These are phyloP conservation scores for Zhengitettix transpicula DNA, from an alignment of 2,888 invertebrate genomes.

Conservation along the genomic window DNA sequence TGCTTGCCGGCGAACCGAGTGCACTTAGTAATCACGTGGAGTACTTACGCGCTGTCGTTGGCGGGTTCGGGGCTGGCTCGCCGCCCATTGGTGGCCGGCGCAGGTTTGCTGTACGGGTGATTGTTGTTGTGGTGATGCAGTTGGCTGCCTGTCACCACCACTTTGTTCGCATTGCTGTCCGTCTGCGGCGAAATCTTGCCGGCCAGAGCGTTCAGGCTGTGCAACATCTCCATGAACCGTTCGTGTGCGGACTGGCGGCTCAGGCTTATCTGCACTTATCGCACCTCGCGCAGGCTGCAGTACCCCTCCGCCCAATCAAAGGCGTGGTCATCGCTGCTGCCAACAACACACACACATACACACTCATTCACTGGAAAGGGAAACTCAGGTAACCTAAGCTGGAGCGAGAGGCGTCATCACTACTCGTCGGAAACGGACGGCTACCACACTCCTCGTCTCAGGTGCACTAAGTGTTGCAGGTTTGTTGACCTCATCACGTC, in stretches of 20 bases:
- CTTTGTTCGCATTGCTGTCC: slow-evolving; percentile 12
- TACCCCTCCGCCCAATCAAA: too few species aligned
- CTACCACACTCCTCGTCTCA: too few species aligned
- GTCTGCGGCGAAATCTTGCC: slow-evolving; percentile 64
- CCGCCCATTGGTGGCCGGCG: slow-evolving; percentile 26
- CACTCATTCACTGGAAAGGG: too few species aligned
- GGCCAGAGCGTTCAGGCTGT: slow-evolving; percentile 74
- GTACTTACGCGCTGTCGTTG: background rate
- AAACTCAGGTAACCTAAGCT: too few species aligned
- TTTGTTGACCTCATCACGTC: too few species aligned
- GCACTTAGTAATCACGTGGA: too few species aligned
- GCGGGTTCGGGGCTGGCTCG: background rate
- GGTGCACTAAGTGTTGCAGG: too few species aligned
- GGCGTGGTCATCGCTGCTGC: background rate
- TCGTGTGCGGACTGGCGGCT: background rate
- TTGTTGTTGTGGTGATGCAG: slow-evolving; percentile 11
- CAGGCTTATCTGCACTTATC: background rate
- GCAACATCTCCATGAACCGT: slow-evolving; percentile 44
- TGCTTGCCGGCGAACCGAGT: too few species aligned
- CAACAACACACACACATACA: background rate
- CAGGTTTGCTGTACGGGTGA: slow-evolving; percentile 36
- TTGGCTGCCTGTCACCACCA: background rate
- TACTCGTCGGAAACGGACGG: too few species aligned
- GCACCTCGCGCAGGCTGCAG: too few species aligned
- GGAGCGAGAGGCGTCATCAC: too few species aligned